Percentiles rank a stretch among this genome's conserved stretches.
phyloP scores from a whole-genome alignment of 1,140 invertebrate species.

The Callitettix versicolor region DNA sequence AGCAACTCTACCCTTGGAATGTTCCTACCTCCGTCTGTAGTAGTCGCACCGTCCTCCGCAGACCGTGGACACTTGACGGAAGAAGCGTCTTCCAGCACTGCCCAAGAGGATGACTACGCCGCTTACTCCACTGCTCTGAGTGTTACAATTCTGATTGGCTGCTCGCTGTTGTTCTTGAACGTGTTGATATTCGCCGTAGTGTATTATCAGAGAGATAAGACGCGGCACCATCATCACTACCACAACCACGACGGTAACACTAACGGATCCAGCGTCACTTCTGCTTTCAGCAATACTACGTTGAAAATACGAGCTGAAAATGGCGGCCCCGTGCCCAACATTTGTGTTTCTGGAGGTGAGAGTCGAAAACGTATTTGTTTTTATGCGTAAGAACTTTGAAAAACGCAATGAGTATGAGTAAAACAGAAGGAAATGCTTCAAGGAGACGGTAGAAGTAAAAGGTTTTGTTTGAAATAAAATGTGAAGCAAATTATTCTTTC shows the following conservation, averaged over 20 bases:
- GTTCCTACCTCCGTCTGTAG: no score
- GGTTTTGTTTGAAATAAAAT: no score
- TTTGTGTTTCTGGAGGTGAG: constrained; percentile 21
- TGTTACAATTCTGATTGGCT: constrained; percentile 81
- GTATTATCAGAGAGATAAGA: constrained; percentile 82
- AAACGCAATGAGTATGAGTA: no score
- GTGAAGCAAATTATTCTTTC: no score
- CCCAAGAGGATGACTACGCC: constrained; percentile 51
- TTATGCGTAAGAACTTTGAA: no score
- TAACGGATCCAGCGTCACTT: not conserved
- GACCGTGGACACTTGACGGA: no score
- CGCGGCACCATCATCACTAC: constrained; percentile 35
- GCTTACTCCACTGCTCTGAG: constrained; percentile 70
- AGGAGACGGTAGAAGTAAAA: no score
- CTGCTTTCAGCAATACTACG: not conserved
- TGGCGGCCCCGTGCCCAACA: constrained; percentile 21
- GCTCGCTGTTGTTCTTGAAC: constrained; percentile 63
- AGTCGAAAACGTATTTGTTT: not conserved
- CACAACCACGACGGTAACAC: constrained; percentile 23
- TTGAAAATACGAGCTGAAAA: constrained; percentile 22
- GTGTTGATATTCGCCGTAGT: constrained; percentile 88
- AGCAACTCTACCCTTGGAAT: no score
- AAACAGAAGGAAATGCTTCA: no score
- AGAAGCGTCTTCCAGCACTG: no score
- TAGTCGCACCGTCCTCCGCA: no score